Evolutionary conservation across 1,140 invertebrate species (phyloP).

Genomic region (Meloidogyne exigua): DNA sequence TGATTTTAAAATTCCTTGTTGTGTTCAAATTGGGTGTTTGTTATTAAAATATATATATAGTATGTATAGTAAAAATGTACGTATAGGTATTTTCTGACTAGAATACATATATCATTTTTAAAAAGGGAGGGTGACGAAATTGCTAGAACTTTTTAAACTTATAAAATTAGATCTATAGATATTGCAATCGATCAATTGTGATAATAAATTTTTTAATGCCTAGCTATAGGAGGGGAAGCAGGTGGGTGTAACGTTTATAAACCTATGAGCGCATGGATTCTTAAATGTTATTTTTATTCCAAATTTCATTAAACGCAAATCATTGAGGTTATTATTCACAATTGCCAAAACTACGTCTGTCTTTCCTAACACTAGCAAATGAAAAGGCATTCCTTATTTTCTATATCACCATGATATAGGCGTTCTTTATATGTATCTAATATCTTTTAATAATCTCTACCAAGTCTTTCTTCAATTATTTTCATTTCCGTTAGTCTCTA

Average conservation of each 20-base stretch:
- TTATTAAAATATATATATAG: neutral
- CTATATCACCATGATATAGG: neutral
- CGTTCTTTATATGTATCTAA: neutral
- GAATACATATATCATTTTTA: no score
- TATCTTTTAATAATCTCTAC: neutral
- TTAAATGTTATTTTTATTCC: neutral
- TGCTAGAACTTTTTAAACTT: neutral
- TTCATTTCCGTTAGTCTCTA: neutral
- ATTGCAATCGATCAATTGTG: neutral
- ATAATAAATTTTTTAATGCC: neutral
- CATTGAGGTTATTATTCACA: neutral
- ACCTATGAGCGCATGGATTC: neutral
- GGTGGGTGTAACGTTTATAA: neutral
- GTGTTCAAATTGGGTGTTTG: neutral
- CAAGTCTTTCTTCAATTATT: neutral
- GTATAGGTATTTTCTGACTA: no score
- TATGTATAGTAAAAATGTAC: no score
- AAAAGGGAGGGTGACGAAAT: neutral
- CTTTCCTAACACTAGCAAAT: neutral
- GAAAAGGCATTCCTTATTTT: neutral
- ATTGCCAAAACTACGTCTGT: neutral
- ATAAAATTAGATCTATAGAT: neutral
- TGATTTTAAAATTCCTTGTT: neutral
- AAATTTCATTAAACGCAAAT: neutral
- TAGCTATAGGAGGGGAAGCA: neutral